phyloP scores from a whole-genome alignment of 2,797 vertebrate genomes.

The Tragopan temminckii region DNA sequence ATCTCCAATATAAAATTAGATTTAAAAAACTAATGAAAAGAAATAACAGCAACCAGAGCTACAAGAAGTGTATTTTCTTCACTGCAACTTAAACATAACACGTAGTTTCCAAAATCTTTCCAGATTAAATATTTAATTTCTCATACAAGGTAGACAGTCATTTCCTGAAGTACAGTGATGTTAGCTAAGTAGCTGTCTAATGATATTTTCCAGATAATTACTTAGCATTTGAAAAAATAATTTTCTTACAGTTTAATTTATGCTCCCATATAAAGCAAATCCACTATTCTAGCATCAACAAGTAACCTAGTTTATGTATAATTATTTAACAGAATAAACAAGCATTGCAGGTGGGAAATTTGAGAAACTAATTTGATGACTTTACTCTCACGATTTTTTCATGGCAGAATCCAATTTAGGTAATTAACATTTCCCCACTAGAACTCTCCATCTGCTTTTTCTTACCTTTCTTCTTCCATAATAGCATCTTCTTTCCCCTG shows the following conservation, averaged over 20 bases:
- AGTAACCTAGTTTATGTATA: neutral
- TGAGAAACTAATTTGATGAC: neutral
- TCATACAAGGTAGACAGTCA: neutral
- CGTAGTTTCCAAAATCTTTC: neutral
- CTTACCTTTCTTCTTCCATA: slow-evolving; percentile 88
- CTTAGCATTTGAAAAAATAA: neutral
- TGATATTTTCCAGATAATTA: neutral
- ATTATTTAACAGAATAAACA: neutral
- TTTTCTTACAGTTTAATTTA: neutral
- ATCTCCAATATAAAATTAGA: neutral
- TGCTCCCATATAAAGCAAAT: neutral
- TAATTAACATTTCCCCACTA: neutral
- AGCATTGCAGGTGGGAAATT: neutral
- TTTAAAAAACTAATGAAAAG: neutral
- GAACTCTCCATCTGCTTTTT: neutral
- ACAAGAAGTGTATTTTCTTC: neutral
- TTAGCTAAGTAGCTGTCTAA: neutral
- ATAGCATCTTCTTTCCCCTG: slow-evolving; percentile 82
- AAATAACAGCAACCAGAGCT: neutral
- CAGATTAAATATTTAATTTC: neutral
- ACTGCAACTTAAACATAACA: neutral
- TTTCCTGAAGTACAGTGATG: neutral
- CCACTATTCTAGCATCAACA: neutral
- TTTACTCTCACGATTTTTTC: neutral
- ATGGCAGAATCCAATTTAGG: neutral